phyloP scores from a whole-genome alignment of 92 coral and sea anemone genomes.

The Hydrozoanthus gracilis region DNA sequence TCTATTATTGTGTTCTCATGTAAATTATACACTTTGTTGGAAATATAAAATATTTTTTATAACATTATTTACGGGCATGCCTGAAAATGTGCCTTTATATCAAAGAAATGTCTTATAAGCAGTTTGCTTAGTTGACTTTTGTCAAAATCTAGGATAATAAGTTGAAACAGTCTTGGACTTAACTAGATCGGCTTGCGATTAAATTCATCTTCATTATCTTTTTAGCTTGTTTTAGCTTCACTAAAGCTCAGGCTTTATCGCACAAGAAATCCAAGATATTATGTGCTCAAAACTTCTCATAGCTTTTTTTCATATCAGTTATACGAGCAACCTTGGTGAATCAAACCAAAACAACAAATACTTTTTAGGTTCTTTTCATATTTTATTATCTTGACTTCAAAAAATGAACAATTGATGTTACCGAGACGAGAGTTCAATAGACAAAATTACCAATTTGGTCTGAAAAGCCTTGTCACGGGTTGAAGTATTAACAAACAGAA shows the following conservation, averaged over 20 bases:
- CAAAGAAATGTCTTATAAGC: background rate
- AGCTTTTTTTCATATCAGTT: background rate
- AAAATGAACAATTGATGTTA: background rate
- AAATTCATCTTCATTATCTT: background rate
- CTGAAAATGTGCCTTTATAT: conserved; percentile 12
- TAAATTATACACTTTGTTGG: background rate
- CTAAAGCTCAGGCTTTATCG: background rate
- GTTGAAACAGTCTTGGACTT: background rate
- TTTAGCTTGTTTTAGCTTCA: background rate
- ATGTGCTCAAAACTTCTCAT: background rate
- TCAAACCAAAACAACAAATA: background rate
- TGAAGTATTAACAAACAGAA: conserved; percentile 33
- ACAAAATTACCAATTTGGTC: conserved; percentile 17
- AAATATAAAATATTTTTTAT: background rate
- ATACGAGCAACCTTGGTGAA: conserved; percentile 3
- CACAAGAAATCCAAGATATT: background rate
- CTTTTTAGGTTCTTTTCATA: background rate
- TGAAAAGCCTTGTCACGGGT: background rate
- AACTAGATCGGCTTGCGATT: conserved; percentile 23
- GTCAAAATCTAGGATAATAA: conserved; percentile 9
- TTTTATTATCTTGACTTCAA: background rate
- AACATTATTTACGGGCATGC: conserved; percentile 10
- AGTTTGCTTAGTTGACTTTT: conserved; percentile 25
- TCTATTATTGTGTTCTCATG: conserved; percentile 8
- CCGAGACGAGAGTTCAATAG: too few species aligned